Percentiles rank a stretch among this genome's conserved stretches.
Evolutionary conservation across 2,797 vertebrate genomes (phyloP).

Genomic region (Hyperoplus lanceolatus): DNA sequence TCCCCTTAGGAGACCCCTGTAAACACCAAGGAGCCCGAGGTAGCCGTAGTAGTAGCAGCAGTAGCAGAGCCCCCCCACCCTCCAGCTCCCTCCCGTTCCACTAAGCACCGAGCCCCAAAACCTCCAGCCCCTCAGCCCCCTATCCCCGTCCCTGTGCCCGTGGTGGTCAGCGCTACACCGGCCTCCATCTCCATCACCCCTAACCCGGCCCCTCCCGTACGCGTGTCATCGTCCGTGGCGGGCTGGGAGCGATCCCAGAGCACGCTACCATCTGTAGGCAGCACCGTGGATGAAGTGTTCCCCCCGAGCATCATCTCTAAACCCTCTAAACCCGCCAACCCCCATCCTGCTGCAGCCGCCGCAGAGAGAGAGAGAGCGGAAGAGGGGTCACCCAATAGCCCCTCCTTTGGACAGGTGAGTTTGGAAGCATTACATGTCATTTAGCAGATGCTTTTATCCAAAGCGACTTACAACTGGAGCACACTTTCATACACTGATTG

Average conservation of each 20-base stretch:
- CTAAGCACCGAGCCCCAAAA: slow-evolving; percentile 81
- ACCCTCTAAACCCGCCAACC: slow-evolving; percentile 42
- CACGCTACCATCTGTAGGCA: slow-evolving; percentile 81
- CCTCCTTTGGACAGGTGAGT: slow-evolving; percentile 89
- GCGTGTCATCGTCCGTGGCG: slow-evolving; percentile 60
- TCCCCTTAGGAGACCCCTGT: slow-evolving; percentile 60
- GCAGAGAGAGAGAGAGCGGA: slow-evolving; percentile 53
- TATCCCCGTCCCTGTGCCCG: slow-evolving; percentile 12
- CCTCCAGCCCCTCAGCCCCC: slow-evolving; percentile 85
- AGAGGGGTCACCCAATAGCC: slow-evolving; percentile 64
- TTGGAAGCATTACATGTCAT: not conserved
- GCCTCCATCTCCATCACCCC: slow-evolving; percentile 75
- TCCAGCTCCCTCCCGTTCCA: slow-evolving; percentile 53
- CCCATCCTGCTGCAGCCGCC: not conserved
- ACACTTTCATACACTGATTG: too few relatives aligned
- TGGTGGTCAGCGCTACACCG: slow-evolving; percentile 35
- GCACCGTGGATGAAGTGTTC: slow-evolving; percentile 84
- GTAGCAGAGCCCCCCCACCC: slow-evolving; percentile 43
- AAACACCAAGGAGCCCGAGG: slow-evolving; percentile 66
- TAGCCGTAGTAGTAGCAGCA: slow-evolving; percentile 53
- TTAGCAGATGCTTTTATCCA: not conserved
- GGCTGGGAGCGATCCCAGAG: slow-evolving; percentile 89
- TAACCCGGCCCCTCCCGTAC: slow-evolving; percentile 50
- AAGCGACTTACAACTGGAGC: too few relatives aligned
- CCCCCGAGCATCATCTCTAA: slow-evolving; percentile 81